Evolutionary conservation across 2,113 vertebrate species (phyloP).

Genomic region (Gymnobelideus leadbeateri): DNA sequence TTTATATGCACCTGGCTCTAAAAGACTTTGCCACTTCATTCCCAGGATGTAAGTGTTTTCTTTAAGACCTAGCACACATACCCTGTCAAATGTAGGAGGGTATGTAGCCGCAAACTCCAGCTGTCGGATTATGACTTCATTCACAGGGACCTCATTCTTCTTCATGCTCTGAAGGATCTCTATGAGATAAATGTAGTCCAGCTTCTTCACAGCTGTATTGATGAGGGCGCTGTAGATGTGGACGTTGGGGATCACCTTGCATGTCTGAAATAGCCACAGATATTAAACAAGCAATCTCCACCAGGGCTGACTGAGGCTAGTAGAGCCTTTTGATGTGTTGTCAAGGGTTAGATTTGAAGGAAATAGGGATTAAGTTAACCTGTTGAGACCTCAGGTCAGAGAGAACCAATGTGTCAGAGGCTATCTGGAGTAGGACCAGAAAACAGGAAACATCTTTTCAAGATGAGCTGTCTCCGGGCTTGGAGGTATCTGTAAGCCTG

Average conservation of each 20-base stretch:
- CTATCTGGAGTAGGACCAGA: no score
- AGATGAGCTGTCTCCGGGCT: no score
- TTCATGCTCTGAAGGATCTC: slow-evolving; percentile 91
- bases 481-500: no score
- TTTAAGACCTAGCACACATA: slow-evolving; percentile 71
- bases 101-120: slow-evolving; percentile 95
- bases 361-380: neutral
- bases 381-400: neutral
- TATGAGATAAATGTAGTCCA: slow-evolving; percentile 93
- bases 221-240: slow-evolving; percentile 94
- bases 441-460: no score
- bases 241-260: slow-evolving; percentile 89
- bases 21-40: neutral
- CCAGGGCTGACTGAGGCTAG: rapidly evolving
- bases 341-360: neutral
- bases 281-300: neutral
- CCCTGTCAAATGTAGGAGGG: slow-evolving; percentile 92
- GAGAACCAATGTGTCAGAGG: neutral
- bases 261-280: slow-evolving; percentile 83
- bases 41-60: neutral
- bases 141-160: slow-evolving; percentile 86
- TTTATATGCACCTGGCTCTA: neutral
- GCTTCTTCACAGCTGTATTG: slow-evolving; percentile 85
- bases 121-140: slow-evolving; percentile 93
- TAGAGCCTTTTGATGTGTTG: rapidly evolving